Conservation (phyloP, 2,113 vertebrate genomes). For the Mormyrus lacerda region DNA sequence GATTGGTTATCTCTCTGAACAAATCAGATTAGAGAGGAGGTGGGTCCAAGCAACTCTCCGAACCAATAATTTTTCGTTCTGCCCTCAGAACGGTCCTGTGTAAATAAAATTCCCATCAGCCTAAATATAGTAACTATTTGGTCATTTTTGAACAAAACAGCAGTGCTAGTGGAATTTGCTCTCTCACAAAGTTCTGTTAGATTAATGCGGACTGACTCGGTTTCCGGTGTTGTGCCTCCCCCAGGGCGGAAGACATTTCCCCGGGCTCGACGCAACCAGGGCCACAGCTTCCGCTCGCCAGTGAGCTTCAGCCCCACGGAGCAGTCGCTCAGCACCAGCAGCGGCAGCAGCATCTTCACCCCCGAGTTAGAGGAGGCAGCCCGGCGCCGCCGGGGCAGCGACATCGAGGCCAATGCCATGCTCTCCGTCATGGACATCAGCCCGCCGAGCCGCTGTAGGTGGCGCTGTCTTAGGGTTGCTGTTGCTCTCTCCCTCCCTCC, state of each 20-base stretch:
- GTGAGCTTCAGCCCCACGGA: conserved; percentile 93
- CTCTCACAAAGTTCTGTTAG: neutral
- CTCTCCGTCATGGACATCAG: conserved; percentile 96
- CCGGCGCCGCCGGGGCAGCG: conserved; percentile 77
- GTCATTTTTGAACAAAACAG: neutral
- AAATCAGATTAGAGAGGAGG: neutral
- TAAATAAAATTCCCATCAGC: neutral
- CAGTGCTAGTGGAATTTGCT: neutral
- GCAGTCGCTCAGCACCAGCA: conserved; percentile 89
- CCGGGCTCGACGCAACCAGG: conserved; percentile 86
- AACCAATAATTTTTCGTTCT: too few species aligned
- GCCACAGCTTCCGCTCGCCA: conserved; percentile 82
- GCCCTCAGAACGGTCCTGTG: neutral
- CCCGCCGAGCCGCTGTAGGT: conserved; percentile 94
- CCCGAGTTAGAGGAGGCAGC: conserved; percentile 84
- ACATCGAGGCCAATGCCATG: conserved; percentile 82
- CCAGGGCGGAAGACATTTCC: conserved; percentile 96
- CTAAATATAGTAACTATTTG: neutral
- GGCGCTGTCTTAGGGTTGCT: neutral
- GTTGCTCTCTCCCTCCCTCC: neutral
- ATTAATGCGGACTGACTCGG: neutral
- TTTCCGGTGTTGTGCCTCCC: neutral
- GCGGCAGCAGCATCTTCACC: conserved; percentile 89
- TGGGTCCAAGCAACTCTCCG: neutral
- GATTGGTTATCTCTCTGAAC: neutral